Base-by-base conservation (phyloP, 2,113 vertebrate species). In the Rhinopithecus roxellana region DNA sequence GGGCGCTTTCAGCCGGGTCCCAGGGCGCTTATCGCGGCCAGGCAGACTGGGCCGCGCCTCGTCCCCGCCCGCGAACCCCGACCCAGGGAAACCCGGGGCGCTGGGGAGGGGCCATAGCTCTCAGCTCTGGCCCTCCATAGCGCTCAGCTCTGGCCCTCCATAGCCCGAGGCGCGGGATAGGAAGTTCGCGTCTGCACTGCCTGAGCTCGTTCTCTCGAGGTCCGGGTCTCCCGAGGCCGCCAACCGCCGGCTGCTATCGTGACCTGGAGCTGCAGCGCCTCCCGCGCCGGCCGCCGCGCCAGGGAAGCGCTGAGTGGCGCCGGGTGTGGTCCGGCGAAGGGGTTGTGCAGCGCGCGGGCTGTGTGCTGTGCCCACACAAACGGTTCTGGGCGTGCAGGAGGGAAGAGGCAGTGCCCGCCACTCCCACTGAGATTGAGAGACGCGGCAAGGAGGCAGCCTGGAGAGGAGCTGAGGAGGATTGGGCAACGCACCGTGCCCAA, bases 151-250 rank as follows among this genome's bases (percentile, higher is more conserved):
- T 30, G 3, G 9, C 0, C 0, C 35, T 27, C 50, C 2, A n/a
- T 20, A 64, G 18, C 6, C 6, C 3, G 0, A 3, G 4, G 64
- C 0, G 2, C 2, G 61, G 5, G 14, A 6, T 3, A 64, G 8
- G 23, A 30, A 14, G 78, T 35, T 11, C 0, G 13, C 10, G 40
- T 13, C 8, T 0, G 8, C 3, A 38, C 20, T 1, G 22, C n/a
- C 4, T 0, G 77, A 4, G 13, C 69, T 55, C 30, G 8, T 69
- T 23, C 17, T 8, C 4, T 35, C 17, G 0, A 4, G 2, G 23
- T 9, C 38, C 8, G 3, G 9, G 38, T 30, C 30, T 22, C 50
- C 6, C 4, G 27, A 4, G 22, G 45, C 18, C 17, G n/a, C 16
- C 6, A 8, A 6, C 18, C 1, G 14, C 23, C 0, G 14, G 4